Evolutionary conservation across 2,888 invertebrate species (phyloP), one percentile per base, ranked within the genome.

Genomic region (Panorpa germanica): DNA sequence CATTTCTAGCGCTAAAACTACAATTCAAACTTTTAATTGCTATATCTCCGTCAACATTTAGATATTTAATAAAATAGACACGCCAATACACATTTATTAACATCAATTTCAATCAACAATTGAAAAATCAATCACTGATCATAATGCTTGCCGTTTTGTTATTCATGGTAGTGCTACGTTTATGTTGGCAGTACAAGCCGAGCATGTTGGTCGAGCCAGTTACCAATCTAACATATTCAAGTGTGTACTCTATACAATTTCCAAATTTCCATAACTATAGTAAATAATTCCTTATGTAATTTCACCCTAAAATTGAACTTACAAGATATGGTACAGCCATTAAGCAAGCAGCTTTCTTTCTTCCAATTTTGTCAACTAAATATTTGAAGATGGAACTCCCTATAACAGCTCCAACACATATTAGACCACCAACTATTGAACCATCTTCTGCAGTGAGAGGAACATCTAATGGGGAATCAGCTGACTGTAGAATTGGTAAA

Each of bases 401-500:
- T 41, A 61, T 52, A 7, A 65, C 53, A 0, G 63, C 64, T 1
- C 64, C 64, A 35, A 66, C 41, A 46, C 63, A 63, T 3, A 64
- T 59, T 8, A 64, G 46, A 3, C 65, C 61, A 1, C 62, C 65
- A 50, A 68, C 56, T 62, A 65, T 63, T 14, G 64, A 61, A 15
- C 62, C 55, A 25, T 57, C 56, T 26, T 60, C 56, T 36, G 59
- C 55, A 2, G 53, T 50, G 40, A 67, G 52, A 0, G 58, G 55
- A 14, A 52, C 52, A 1, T 59, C 60, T 0, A 62, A 53, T 0
- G 63, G 61, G 0, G 62, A 58, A n/a, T 46, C 40, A 1, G 45
- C 41, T 1, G 56, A 50, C 40, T 61, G 55, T 8, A 66, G 53
- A 17, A 61, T 47, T 0, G 61, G 58, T 3, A 63, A 56, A 50